Base-by-base conservation (phyloP, 92 coral and sea anemone species). In the Bergia puertoricense region DNA sequence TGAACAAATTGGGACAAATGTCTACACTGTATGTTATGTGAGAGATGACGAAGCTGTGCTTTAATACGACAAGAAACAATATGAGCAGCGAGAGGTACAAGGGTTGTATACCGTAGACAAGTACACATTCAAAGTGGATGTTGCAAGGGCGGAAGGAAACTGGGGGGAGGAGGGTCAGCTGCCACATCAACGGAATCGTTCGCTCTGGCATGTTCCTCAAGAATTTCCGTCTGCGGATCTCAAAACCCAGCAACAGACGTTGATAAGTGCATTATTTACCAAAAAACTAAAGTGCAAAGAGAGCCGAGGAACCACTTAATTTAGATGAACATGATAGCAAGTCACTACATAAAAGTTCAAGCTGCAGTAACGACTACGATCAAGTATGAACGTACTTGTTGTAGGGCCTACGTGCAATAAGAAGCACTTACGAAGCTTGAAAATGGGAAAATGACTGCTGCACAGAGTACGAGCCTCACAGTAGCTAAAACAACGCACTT, bases 31-130 rank as follows among this genome's bases (percentile, higher is more conserved):
- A 30, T 81, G 88, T 46, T 85, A 83, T 77, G 83, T 89, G 40
- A 37, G n/a, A 3, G 89, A 85, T 43, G 77, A 51, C 85, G 84
- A 72, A 85, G 76, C 36, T 89, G 76, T 75, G 56, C 88, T 69
- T 7, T 22, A n/a, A 76, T 50, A 83, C 56, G 91, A 89, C 74
- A 83, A 46, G 91, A 84, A 57, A 42, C 62, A 14, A 85, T 89
- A 20, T 89, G 91, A 85, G 56, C 57, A 5, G 59, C 50, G 45
- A 74, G 56, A 71, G 91, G 88, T 73, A 88, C 41, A 73, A 73
- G 51, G 91, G 85, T 54, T 79, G 89, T 38, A 30, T 84, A 89
- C 81, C 91, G 74, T 54, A 71, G 91, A 75, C 86, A 89, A 22
- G 16, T 88, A 89, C 37, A 89, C 88, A 2, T 54, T 82, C 46